Conservation (phyloP, 2,888 invertebrate genomes). For the Agriotes lineatus region DNA sequence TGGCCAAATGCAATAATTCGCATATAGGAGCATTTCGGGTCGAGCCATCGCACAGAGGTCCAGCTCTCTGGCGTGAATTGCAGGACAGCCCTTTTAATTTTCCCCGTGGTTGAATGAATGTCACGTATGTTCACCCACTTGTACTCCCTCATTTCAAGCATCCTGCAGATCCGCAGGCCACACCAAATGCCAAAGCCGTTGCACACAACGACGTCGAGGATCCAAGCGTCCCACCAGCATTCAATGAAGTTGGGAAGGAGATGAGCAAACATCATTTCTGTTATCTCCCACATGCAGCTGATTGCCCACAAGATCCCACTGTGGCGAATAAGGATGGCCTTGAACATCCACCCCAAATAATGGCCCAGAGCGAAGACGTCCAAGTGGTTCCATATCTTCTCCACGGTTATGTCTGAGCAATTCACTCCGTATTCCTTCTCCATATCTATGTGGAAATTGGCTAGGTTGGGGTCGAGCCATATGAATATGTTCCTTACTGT, state of each 20-base stretch:
- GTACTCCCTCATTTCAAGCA: constrained; percentile 97
- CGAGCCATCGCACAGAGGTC: constrained; percentile 96
- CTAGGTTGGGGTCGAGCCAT: constrained; percentile 95
- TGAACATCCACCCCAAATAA: constrained; percentile 97
- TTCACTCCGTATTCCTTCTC: constrained; percentile 99
- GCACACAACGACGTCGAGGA: constrained; percentile 96
- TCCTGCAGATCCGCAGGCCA: constrained; percentile 93
- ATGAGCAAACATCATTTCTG: constrained; percentile 97
- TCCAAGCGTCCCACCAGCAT: constrained; percentile 99
- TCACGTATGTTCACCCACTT: constrained; percentile 99
- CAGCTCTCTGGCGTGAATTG: constrained; percentile 99
- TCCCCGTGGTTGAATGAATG: constrained; percentile 95
- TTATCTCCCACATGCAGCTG: constrained; percentile 99
- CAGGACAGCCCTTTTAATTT: constrained; percentile 94
- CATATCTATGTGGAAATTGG: constrained; percentile 91
- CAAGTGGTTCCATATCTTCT: constrained; percentile 91
- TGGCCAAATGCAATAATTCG: constrained; percentile 94
- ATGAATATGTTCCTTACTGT: constrained; percentile 92
- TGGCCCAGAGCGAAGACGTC: constrained; percentile 98
- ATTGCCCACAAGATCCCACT: constrained; percentile 98
- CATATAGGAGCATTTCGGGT: constrained; percentile 96
- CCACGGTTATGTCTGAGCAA: constrained; percentile 91
- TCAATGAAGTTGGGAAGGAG: constrained; percentile 96
- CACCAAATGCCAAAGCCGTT: constrained; percentile 98
- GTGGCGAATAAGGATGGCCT: constrained; percentile 94